Conservation (phyloP, 2,113 vertebrate species). For the Zootoca vivipara region DNA sequence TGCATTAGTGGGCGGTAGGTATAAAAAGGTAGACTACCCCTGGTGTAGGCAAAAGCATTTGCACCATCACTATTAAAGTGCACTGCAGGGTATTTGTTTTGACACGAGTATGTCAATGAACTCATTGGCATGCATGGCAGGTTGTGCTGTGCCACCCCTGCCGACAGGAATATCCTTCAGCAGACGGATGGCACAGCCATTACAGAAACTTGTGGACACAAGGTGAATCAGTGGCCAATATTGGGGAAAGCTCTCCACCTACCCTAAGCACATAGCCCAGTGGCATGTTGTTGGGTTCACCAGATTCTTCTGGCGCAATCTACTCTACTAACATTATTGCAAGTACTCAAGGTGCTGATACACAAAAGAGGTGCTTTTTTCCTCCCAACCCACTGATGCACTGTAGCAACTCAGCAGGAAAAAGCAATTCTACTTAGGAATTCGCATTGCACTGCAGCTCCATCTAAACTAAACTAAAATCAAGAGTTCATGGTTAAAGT, state of each 20-base stretch:
- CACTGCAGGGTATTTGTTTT: not conserved
- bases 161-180: not conserved
- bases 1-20: no score
- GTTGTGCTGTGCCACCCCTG: not conserved
- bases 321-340: not conserved
- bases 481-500: conserved; percentile 18
- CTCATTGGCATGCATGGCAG: not conserved
- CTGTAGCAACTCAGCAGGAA: no score
- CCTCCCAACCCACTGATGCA: not conserved
- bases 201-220: not conserved
- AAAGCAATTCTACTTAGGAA: not conserved
- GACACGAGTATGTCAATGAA: not conserved
- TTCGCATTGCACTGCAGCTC: conserved; percentile 22
- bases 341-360: not conserved
- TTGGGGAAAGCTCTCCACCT: not conserved
- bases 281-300: not conserved
- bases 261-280: not conserved
- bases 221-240: not conserved
- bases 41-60: not conserved
- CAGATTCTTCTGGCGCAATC: not conserved
- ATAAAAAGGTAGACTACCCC: no score
- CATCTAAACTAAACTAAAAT: conserved; percentile 37
- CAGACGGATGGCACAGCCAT: not conserved
- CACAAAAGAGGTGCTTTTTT: not conserved
- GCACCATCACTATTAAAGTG: not conserved